Base-by-base conservation (phyloP, 2,888 invertebrate species). In the Lumbricus terrestris region DNA sequence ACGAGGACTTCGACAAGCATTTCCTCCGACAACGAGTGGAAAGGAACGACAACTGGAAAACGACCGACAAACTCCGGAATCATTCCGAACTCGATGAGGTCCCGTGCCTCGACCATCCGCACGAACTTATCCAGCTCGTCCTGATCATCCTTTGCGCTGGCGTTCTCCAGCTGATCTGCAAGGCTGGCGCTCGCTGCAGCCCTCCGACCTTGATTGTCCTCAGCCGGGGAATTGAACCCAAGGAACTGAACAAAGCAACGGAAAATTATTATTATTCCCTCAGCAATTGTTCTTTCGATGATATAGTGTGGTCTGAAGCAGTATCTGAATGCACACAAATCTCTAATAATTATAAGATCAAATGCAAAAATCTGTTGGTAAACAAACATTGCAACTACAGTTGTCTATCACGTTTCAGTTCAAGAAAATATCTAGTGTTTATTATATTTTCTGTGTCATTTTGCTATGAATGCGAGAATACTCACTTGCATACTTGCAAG, bases 1-100 rank as follows among this genome's bases (percentile, higher is more conserved):
- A 98, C 99, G 92, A 99, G 96, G 95, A 99, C 99, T 95, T 98
- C 96, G 89, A 99, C 98, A 92, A 99, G 96, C 96, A 99, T 97
- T 90, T 96, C 96, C 94, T 97, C 97, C 95, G 97, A 97, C 91
- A 99, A 96, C 92, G 98, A 98, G 95, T 99, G 99, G 96, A 99
- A 99, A 91, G 99, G 98, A 90, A 99, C 99, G 92, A 99, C 96
- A 90, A 99, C 98, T 20, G 99, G 99, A 95, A 99, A 99, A 23
- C 95, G 93, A 29, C 95, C 95, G 35, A 95, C 94, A 93, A 95
- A 95, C 92, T 95, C 95, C 0, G 95, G 95, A 89, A 95, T 94
- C 93, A 95, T 94, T 94, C 99, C 99, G 96, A 99, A 99, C 95
- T 98, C 98, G 93, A 99, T 98, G 94, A 99, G 96, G 96, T 99